phyloP scores from a whole-genome alignment of 1,140 invertebrate genomes.

The Dreissena rostriformis region DNA sequence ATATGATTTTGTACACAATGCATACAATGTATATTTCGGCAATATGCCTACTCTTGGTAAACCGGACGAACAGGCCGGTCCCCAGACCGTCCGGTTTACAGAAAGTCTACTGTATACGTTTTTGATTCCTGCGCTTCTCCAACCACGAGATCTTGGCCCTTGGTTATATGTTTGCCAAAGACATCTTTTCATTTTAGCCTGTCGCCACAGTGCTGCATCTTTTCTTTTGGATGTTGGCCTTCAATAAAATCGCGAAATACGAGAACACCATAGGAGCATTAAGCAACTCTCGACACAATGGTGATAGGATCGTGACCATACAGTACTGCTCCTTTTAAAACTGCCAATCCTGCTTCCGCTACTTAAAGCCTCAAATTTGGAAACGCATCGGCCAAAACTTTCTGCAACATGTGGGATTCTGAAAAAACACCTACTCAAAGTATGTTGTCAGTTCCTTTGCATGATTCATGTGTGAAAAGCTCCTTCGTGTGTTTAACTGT shows the following conservation, averaged over 20 bases:
- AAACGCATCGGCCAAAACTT: constrained; percentile 10
- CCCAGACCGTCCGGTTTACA: no score
- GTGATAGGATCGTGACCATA: constrained; percentile 43
- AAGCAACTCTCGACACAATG: constrained; percentile 32
- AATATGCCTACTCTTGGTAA: no score
- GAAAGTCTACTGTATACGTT: no score
- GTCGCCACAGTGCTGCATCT: constrained; percentile 12
- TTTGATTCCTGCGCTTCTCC: background rate
- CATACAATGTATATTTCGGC: no score
- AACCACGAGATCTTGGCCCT: constrained; percentile 23
- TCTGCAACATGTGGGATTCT: constrained; percentile 18
- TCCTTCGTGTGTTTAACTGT: background rate
- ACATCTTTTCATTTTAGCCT: constrained; percentile 39
- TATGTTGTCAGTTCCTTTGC: constrained; percentile 25
- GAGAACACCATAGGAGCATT: constrained; percentile 41
- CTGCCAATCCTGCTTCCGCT: constrained; percentile 28
- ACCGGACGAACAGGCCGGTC: no score
- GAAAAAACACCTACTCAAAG: constrained; percentile 51
- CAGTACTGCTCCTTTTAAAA: constrained; percentile 42
- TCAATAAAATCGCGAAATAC: constrained; percentile 32
- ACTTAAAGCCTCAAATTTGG: constrained; percentile 17
- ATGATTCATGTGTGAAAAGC: constrained; percentile 16
- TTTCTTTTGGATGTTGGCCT: constrained; percentile 17
- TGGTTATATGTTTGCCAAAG: constrained; percentile 20
- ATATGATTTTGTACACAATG: no score